Evolutionary conservation across 2,797 vertebrate species (phyloP).

Genomic region (Zalophus californianus): DNA sequence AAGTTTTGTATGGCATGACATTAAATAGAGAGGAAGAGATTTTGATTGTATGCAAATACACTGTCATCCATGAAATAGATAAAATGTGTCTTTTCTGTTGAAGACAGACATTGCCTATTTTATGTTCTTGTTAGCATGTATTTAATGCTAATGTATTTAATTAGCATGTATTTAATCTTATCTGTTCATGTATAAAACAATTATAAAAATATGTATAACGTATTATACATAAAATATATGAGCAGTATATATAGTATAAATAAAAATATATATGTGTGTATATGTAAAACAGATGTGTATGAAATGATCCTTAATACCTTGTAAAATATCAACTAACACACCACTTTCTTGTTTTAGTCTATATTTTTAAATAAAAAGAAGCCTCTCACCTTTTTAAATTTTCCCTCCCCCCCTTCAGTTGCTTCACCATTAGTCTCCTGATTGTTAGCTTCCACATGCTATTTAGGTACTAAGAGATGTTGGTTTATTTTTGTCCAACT

Average conservation of each 20-base stretch:
- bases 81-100: background rate
- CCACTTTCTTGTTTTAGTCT: background rate
- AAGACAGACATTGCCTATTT: background rate
- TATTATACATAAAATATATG: background rate
- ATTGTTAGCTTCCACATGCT: background rate
- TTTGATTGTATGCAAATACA: background rate
- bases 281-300: background rate
- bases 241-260: too few species aligned
- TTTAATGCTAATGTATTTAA: background rate
- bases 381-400: background rate
- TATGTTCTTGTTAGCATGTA: background rate
- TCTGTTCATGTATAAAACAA: background rate
- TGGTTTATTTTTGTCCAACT: background rate
- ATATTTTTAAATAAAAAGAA: background rate
- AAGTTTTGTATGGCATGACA: background rate
- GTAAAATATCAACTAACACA: background rate
- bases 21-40: background rate
- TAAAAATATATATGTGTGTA: background rate
- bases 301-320: background rate
- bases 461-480: background rate
- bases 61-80: background rate
- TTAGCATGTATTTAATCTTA: background rate
- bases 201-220: background rate
- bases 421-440: background rate
- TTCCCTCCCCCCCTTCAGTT: background rate